Evolutionary conservation across 2,888 invertebrate species (phyloP).

Genomic region (Limnephilus auricula): DNA sequence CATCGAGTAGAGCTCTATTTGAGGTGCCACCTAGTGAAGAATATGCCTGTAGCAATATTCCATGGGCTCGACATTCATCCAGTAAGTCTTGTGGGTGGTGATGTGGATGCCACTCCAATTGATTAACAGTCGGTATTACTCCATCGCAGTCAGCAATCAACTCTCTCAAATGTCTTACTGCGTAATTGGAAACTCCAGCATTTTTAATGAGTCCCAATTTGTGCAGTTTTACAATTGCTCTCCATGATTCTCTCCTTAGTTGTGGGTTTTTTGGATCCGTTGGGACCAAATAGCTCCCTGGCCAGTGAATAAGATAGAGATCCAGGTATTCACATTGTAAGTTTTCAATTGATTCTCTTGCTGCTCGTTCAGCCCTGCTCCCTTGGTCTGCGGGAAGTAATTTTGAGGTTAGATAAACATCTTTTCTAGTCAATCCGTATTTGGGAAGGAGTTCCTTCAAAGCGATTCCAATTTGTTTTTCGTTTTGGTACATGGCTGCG

Average conservation of each 20-base stretch:
- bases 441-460: constrained; percentile 82
- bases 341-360: constrained; percentile 79
- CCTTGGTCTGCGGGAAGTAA: constrained; percentile 81
- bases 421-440: constrained; percentile 81
- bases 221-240: constrained; percentile 80
- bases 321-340: constrained; percentile 85
- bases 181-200: constrained; percentile 91
- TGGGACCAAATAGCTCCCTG: constrained; percentile 80
- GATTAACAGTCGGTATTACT: constrained; percentile 84
- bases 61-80: constrained; percentile 80
- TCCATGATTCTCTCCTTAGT: constrained; percentile 84
- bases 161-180: constrained; percentile 82
- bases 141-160: constrained; percentile 76
- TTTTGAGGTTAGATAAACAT: constrained; percentile 90
- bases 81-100: constrained; percentile 81
- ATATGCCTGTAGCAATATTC: constrained; percentile 88
- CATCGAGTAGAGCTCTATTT: constrained; percentile 76
- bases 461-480: constrained; percentile 82
- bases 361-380: constrained; percentile 75
- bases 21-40: constrained; percentile 84
- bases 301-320: constrained; percentile 90
- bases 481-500: constrained; percentile 87
- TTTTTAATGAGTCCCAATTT: constrained; percentile 79
- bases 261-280: constrained; percentile 73
- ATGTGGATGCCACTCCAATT: constrained; percentile 90